Percentiles rank a stretch among this genome's conserved stretches.
Evolutionary conservation across 2,797 vertebrate species (phyloP).

Genomic region (Euthynnus affinis): DNA sequence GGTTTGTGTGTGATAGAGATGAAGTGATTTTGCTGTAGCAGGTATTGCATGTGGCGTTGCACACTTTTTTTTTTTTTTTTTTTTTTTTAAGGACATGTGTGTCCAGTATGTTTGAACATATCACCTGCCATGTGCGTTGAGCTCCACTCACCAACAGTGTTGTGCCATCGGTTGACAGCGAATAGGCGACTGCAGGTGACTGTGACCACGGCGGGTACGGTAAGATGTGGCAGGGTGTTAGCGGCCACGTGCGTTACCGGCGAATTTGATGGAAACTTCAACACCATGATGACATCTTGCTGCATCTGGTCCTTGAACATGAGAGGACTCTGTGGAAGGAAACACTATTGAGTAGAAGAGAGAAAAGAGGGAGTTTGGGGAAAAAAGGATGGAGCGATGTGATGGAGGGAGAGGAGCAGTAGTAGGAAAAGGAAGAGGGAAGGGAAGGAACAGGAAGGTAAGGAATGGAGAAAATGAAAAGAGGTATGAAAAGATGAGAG

Average conservation of each 20-base stretch:
- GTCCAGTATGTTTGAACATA: slow-evolving; percentile 30
- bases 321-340: slow-evolving; percentile 98
- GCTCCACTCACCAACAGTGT: slow-evolving; percentile 93
- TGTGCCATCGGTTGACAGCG: slow-evolving; percentile 98
- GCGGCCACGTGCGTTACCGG: slow-evolving; percentile 96
- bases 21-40: slow-evolving; percentile 77
- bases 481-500: slow-evolving; percentile 60
- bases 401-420: slow-evolving; percentile 49
- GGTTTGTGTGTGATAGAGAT: slow-evolving; percentile 57
- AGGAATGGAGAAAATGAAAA: slow-evolving; percentile 81
- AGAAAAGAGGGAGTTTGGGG: slow-evolving; percentile 78
- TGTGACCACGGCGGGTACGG: slow-evolving; percentile 94
- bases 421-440: slow-evolving; percentile 51
- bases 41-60: slow-evolving; percentile 62
- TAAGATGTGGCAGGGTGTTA: slow-evolving; percentile 96
- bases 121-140: slow-evolving; percentile 16
- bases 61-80: slow-evolving; percentile 7
- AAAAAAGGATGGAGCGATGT: slow-evolving; percentile 74
- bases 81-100: slow-evolving; percentile 36
- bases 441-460: slow-evolving; percentile 73
- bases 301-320: slow-evolving; percentile 99
- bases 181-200: slow-evolving; percentile 97
- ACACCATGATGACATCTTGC: slow-evolving; percentile 99
- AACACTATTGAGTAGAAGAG: slow-evolving; percentile 93
- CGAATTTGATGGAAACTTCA: slow-evolving; percentile 98